Conservation (phyloP, 1,140 invertebrate genomes). For the Batillaria attramentaria region DNA sequence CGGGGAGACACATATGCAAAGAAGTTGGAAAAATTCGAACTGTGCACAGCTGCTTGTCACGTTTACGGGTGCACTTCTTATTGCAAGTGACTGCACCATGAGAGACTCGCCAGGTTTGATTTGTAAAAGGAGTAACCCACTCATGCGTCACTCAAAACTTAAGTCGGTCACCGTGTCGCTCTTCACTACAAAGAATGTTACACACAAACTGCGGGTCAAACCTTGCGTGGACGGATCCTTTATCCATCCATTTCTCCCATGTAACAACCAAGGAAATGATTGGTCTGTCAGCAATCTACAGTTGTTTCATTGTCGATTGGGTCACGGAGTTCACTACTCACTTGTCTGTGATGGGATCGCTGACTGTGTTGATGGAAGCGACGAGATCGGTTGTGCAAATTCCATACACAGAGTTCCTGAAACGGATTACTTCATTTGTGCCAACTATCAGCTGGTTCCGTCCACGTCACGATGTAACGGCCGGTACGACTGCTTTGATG, state of each 20-base stretch:
- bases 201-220: no score
- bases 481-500: conserved; percentile 30
- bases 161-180: no score
- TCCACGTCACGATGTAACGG: conserved; percentile 23
- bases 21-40: not conserved
- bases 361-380: conserved; percentile 31
- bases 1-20: not conserved
- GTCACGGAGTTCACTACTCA: conserved; percentile 11
- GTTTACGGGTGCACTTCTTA: not conserved
- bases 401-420: not conserved
- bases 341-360: conserved; percentile 34
- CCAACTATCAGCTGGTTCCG: conserved; percentile 12
- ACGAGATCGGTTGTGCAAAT: conserved; percentile 24
- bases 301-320: not conserved
- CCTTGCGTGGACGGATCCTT: no score
- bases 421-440: conserved; percentile 6
- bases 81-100: not conserved
- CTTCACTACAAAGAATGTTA: no score
- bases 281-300: not conserved
- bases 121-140: not conserved
- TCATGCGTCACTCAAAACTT: no score
- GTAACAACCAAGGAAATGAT: no score
- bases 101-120: not conserved
- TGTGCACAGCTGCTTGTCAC: not conserved
- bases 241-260: no score